Evolutionary conservation across 2,797 vertebrate species (phyloP).

Genomic region (Anableps anableps): DNA sequence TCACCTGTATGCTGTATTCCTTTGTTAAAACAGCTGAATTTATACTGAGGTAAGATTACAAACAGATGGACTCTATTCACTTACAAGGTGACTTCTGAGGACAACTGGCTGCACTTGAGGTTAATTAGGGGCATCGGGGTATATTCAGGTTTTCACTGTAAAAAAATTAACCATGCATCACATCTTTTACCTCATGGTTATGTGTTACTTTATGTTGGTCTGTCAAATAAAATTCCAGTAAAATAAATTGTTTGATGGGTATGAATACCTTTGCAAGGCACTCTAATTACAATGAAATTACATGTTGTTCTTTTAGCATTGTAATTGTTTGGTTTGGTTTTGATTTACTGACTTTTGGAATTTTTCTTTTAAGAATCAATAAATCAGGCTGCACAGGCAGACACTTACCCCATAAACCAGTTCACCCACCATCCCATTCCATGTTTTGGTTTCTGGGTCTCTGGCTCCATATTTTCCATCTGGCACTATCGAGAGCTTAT

Average conservation of each 20-base stretch:
- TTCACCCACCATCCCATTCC: slow-evolving; percentile 99
- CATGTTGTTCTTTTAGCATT: neutral
- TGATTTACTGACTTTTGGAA: slow-evolving; percentile 9
- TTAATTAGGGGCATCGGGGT: neutral
- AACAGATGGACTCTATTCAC: neutral
- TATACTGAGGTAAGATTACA: neutral
- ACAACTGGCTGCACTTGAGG: neutral
- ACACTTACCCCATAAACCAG: slow-evolving; percentile 98
- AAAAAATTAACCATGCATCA: neutral
- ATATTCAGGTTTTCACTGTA: neutral
- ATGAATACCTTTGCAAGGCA: neutral
- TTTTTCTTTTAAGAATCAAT: neutral
- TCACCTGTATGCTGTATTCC: neutral
- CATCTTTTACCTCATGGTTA: neutral
- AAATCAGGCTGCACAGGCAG: slow-evolving; percentile 4
- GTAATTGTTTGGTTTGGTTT: slow-evolving; percentile 16
- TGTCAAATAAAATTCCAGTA: neutral
- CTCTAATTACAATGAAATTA: neutral
- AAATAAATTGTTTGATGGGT: neutral
- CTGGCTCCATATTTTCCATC: slow-evolving; percentile 98
- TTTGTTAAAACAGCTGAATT: neutral
- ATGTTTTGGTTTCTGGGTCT: slow-evolving; percentile 98
- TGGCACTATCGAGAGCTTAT: slow-evolving; percentile 96
- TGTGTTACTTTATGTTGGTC: neutral
- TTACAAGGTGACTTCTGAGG: neutral